A percentile compares a stretch with the other conserved stretches of the same genome.
These are phyloP conservation scores for Dicaeum eximium DNA, from an alignment of 2,113 vertebrate species.

Conservation along the genomic window DNA sequence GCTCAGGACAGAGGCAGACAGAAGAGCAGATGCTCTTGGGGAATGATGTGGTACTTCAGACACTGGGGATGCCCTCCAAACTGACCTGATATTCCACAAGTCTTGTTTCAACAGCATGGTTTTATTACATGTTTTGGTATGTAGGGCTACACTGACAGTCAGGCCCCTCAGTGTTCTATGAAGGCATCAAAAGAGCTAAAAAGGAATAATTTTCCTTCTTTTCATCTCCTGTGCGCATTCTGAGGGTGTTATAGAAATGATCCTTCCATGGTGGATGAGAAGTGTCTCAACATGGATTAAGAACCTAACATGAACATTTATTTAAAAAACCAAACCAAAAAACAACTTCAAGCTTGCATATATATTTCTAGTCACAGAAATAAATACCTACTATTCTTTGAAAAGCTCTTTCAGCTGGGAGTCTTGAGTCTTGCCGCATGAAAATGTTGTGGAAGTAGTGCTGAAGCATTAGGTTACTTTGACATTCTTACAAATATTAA, in stretches of 20 bases:
- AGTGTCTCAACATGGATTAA: neutral
- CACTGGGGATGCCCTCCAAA: neutral
- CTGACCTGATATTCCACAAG: neutral
- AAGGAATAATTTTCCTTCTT: neutral
- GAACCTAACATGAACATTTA: rapidly evolving
- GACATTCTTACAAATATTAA: neutral
- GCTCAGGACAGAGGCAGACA: neutral
- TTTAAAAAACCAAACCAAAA: neutral
- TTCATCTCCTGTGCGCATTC: rapidly evolving
- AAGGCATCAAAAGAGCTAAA: neutral
- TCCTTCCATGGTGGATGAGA: neutral
- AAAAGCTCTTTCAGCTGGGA: rapidly evolving
- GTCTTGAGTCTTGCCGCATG: neutral
- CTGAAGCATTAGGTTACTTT: neutral
- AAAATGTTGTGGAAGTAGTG: neutral
- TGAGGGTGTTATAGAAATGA: neutral
- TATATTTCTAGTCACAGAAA: neutral
- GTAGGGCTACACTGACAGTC: neutral
- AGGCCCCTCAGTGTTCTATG: neutral
- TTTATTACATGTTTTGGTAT: neutral
- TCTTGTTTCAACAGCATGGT: neutral
- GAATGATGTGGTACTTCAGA: neutral
- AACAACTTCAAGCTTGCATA: neutral
- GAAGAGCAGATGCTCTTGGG: neutral
- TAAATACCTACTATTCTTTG: neutral